Evolutionary conservation across 2,888 invertebrate genomes (phyloP), one percentile per base, ranked within the genome.

Genomic region (Scotopteryx bipunctaria): DNA sequence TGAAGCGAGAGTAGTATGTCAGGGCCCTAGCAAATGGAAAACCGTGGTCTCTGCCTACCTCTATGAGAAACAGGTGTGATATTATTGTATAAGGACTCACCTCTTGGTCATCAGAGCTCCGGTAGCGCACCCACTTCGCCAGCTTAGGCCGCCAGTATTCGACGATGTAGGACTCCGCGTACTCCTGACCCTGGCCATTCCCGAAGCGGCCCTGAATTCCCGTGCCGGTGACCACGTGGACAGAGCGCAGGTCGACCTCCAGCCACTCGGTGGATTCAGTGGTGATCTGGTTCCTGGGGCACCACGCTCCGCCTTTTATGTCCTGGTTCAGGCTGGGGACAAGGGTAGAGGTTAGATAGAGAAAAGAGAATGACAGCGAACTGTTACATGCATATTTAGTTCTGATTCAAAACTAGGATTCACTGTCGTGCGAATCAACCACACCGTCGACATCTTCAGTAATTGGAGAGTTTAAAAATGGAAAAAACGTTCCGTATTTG

Each of bases 171-270:
- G 93, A 92, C 79, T 97, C 96, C 8, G 96, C 94, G 83, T 92
- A 98, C 81, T 98, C 98, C 66, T 94, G 94, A 19, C 98, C 98
- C 81, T 95, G 94, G 21, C 97, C 97, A 82, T 97, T 97, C 17
- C 97, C 98, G 81, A 97, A 98, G 42, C 98, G 93, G 16, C 98
- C 98, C 86, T 98, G 98, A 0, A 94, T 94, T 62, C 93, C 94
- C 5, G 95, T 93, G 13, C 93, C 95, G 0, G 96, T 96, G 73
- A 98, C 93, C 76, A 97, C 94, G 84, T 95, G 95, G 35, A 96
- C 93, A 13, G 91, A 89, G 70, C 93, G 94, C 61, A 98, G 92
- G 78, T 97, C 94, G 60, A 96, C 93, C 91, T 98, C 94, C 55
- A 95, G 84, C 95, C 95, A 95, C 81, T 95, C 95, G 53, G 91